Conservation (phyloP, 2,113 vertebrate genomes). For the Sclerurus mexicanus region DNA sequence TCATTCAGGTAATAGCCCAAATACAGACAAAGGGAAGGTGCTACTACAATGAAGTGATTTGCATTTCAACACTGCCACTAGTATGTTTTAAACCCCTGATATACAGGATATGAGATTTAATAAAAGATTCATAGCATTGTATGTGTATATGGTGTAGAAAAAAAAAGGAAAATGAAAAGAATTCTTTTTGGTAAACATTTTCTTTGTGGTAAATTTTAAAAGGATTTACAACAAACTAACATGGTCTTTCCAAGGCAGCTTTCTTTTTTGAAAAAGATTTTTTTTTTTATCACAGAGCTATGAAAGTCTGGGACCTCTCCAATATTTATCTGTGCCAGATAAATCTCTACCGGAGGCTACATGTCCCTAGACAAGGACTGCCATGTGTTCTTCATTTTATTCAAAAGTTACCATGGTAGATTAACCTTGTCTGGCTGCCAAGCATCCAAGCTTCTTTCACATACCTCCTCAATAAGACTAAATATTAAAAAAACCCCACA, state of each 20-base stretch:
- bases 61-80: background rate
- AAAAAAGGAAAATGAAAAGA: rapidly evolving
- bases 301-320: background rate
- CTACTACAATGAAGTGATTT: background rate
- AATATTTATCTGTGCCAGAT: background rate
- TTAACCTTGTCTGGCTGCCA: background rate
- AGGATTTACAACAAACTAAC: background rate
- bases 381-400: background rate
- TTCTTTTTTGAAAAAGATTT: background rate
- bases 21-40: background rate
- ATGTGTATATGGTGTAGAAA: background rate
- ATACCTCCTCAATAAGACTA: background rate
- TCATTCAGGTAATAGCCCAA: background rate
- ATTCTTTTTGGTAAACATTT: background rate
- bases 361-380: background rate
- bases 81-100: background rate
- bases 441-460: background rate
- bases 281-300: background rate
- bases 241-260: background rate
- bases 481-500: background rate
- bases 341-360: background rate
- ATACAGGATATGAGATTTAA: background rate
- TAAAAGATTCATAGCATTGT: background rate
- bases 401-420: background rate
- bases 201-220: background rate